These are phyloP conservation scores for Eupleurogrammus muticus DNA, from an alignment of 2,797 vertebrate genomes.

Conservation along the genomic window DNA sequence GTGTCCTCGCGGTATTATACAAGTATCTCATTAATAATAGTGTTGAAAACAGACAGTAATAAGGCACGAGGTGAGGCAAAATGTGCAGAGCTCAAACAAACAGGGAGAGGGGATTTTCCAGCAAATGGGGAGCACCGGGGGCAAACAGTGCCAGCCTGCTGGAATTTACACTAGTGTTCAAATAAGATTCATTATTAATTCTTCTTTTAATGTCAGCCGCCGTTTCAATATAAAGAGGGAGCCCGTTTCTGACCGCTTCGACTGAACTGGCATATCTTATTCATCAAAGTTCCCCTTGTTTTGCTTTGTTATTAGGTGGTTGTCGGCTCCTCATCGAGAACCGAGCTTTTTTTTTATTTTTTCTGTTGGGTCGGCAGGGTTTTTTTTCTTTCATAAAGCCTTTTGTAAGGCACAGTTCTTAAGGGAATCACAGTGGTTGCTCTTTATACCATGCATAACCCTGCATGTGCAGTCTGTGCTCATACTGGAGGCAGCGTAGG, in stretches of 20 bases:
- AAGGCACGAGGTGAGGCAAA: conserved; percentile 17
- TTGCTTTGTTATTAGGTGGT: conserved; percentile 36
- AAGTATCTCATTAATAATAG: not conserved
- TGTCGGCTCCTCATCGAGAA: conserved; percentile 12
- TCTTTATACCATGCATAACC: conserved; percentile 17
- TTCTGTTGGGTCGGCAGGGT: conserved; percentile 6
- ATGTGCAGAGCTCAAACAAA: conserved; percentile 12
- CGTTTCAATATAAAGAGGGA: conserved; percentile 44
- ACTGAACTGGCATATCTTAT: conserved; percentile 53
- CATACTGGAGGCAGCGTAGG: conserved; percentile 7
- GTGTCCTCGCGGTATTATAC: not conserved
- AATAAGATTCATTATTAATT: conserved; percentile 71
- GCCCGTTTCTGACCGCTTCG: conserved; percentile 50
- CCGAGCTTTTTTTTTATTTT: conserved; percentile 35
- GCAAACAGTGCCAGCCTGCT: conserved; percentile 33
- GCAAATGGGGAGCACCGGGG: not conserved
- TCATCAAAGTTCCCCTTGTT: conserved; percentile 41
- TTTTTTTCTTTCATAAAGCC: conserved; percentile 40
- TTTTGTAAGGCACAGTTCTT: conserved; percentile 49
- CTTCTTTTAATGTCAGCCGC: conserved; percentile 56
- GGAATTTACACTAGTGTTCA: conserved; percentile 64
- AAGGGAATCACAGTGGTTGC: conserved; percentile 46
- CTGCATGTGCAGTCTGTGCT: conserved; percentile 30
- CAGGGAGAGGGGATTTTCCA: conserved; percentile 18
- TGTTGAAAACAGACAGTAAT: conserved; percentile 2